Percentiles rank a stretch among this genome's conserved stretches.
Conservation (phyloP, 2,113 vertebrate species). For the Alexandromys fortis region DNA sequence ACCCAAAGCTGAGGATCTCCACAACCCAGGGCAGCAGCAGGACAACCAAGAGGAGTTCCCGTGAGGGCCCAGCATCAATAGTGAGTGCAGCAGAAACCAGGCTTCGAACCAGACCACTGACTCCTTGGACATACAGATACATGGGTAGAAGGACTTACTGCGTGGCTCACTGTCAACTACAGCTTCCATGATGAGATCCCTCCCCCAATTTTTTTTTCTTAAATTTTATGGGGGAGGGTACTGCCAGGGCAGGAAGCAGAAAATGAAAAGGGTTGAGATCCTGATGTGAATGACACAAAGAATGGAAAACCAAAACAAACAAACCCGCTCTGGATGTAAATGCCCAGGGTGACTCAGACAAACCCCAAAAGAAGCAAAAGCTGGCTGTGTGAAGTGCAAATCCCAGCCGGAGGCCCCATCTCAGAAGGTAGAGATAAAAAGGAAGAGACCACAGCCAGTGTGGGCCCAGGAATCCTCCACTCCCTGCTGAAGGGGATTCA, state of each 20-base stretch:
- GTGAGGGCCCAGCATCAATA: not conserved
- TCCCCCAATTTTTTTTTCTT: not conserved
- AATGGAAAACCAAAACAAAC: not conserved
- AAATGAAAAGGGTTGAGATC: not conserved
- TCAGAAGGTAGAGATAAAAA: constrained; percentile 11
- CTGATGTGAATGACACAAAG: not conserved
- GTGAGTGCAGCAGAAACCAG: not conserved
- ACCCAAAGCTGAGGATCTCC: not conserved
- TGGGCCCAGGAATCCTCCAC: not conserved
- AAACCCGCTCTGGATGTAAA: not conserved
- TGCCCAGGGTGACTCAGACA: not conserved
- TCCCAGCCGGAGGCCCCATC: not conserved
- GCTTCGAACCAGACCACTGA: not conserved
- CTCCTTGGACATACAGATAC: not conserved
- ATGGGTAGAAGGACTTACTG: not conserved
- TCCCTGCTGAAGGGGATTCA: not conserved
- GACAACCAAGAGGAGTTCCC: not conserved
- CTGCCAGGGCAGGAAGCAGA: not conserved
- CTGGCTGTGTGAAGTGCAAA: constrained; percentile 1
- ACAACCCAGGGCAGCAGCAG: not conserved
- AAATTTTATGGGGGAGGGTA: not conserved
- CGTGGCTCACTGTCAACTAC: not conserved
- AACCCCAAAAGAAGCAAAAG: not conserved
- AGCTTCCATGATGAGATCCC: not conserved
- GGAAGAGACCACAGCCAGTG: not conserved